A percentile compares a stretch with the other conserved stretches of the same genome.
Evolutionary conservation across 1,140 invertebrate species (phyloP).

Genomic region (Zaprionus kolodkinae): DNA sequence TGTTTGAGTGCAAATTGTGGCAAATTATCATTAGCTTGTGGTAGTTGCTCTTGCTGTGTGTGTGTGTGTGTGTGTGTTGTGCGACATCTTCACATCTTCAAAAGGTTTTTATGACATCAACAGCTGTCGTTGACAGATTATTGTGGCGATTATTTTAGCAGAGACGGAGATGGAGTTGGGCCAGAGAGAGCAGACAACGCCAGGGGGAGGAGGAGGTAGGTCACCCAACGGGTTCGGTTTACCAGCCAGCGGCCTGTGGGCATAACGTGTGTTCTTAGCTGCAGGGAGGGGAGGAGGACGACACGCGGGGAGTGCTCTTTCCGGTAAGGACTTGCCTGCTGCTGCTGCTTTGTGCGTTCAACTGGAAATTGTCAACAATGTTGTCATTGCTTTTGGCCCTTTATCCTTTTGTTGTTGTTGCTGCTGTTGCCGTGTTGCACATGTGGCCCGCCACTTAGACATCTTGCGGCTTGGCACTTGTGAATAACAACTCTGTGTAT

Average conservation of each 20-base stretch:
- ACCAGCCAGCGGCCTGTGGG: conserved; percentile 13
- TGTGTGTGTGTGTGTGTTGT: conserved; percentile 37
- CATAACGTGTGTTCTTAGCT: conserved; percentile 2
- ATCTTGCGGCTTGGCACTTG: conserved; percentile 62
- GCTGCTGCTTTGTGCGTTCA: conserved; percentile 68
- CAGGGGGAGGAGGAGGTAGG: conserved; percentile 25
- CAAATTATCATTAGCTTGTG: conserved; percentile 81
- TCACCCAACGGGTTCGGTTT: background rate
- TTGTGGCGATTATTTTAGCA: conserved; percentile 82
- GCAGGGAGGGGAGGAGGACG: background rate
- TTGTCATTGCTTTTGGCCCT: conserved; percentile 64
- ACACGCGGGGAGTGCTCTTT: conserved; percentile 3
- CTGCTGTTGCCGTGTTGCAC: conserved; percentile 37
- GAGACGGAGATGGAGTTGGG: conserved; percentile 19
- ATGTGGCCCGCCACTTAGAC: conserved; percentile 59
- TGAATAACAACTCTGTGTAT: conserved; percentile 32
- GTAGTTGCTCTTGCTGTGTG: conserved; percentile 26
- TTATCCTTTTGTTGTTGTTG: conserved; percentile 22
- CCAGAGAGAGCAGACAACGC: conserved; percentile 36
- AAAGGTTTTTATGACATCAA: conserved; percentile 84
- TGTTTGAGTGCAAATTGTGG: conserved; percentile 79
- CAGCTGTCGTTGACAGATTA: conserved; percentile 84
- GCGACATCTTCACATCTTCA: conserved; percentile 76
- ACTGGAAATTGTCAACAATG: conserved; percentile 77
- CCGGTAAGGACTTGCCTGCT: conserved; percentile 1